Evolutionary conservation across 2,797 vertebrate species (phyloP), one percentile per base, ranked within the genome.

Genomic region (Lophius americanus): DNA sequence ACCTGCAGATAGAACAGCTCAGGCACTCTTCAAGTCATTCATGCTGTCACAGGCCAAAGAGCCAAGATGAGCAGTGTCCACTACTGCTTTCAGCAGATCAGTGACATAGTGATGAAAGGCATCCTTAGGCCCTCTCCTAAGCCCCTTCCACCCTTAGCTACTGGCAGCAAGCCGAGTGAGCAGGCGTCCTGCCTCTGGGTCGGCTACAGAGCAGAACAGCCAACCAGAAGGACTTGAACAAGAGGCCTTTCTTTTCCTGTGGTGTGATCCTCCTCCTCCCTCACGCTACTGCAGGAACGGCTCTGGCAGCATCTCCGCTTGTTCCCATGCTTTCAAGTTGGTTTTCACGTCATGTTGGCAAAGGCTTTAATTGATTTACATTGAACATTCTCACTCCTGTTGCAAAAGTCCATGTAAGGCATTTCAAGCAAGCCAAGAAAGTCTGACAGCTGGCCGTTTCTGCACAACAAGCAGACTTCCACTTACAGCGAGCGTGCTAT

Each of bases 331-430:
- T 60, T 66, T 70, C 57, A 75, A 79, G 72, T 84, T 49, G 42
- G 75, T 75, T 88, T 82, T 76, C 55, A 64, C 68, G 32, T 71
- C 3, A 36, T 55, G 13, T 76, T 77, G 83, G 85, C 85, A 49
- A 57, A 77, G 75, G 72, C 63, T 79, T 80, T 73, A 74, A 83
- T 73, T 89, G 86, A 92, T 91, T 92, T 87, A 92, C 69, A 86
- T 75, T 68, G 68, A 70, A 73, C 58, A 80, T 67, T 75, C 76
- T 62, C 56, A 47, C 85, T 80, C 60, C 54, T 66, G 73, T 71
- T 73, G 69, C 60, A 72, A 61, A 67, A 88, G 71, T 82, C 90
- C 89, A 88, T 92, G 84, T 89, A 91, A 87, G 88, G 89, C 77
- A 88, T 79, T 68, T 79, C 82, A 90, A 89, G 80, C 72, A 36